Evolutionary conservation across 2,113 vertebrate species (phyloP).

Genomic region (Alouatta palliata): DNA sequence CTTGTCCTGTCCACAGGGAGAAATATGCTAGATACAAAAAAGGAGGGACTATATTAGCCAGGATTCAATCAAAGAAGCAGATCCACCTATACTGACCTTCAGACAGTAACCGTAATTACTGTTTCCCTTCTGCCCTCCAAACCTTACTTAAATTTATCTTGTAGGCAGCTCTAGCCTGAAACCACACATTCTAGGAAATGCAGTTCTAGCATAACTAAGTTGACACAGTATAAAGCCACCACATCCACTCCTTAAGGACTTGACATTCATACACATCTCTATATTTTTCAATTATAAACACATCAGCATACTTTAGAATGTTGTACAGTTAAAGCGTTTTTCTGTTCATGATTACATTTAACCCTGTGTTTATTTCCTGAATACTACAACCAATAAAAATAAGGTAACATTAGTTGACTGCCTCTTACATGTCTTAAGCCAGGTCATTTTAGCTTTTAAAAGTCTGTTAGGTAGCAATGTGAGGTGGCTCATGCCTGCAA

Average conservation of each 20-base stretch:
- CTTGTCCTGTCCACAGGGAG: background rate
- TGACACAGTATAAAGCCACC: background rate
- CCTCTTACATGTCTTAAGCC: background rate
- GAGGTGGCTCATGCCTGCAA: too few relatives aligned
- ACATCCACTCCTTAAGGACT: background rate
- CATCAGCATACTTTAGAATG: background rate
- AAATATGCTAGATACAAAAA: background rate
- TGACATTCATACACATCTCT: background rate
- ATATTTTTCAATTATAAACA: background rate
- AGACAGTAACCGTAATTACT: background rate
- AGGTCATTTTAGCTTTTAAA: background rate
- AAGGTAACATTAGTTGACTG: background rate
- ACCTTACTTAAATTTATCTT: background rate
- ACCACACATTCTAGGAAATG: background rate
- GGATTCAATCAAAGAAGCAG: background rate
- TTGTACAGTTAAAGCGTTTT: background rate
- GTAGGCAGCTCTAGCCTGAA: background rate
- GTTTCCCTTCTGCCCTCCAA: background rate
- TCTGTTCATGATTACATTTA: background rate
- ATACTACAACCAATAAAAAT: background rate
- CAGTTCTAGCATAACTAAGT: background rate
- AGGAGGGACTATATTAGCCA: background rate
- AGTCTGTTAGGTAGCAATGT: background rate
- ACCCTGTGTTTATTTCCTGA: background rate
- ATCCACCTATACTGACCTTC: background rate